Base-by-base conservation (phyloP, 2,888 invertebrate species). In the Tubulanus polymorphus region DNA sequence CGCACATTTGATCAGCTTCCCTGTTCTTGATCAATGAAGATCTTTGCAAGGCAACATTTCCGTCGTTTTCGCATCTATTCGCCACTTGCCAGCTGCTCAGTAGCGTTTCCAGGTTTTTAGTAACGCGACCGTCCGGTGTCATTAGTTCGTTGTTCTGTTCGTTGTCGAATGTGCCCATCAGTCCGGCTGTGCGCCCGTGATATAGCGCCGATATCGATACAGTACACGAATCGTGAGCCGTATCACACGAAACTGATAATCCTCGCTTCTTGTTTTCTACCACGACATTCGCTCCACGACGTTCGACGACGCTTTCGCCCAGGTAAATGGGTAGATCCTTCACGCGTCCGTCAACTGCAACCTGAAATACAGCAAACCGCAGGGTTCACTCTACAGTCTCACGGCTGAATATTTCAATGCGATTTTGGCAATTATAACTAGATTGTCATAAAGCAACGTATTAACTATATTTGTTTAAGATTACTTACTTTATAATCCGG, bases 151-250 rank as follows among this genome's bases (percentile, higher is more conserved):
- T 91, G 68, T 82, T 86, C 6, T 86, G 87, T 71, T 95, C 95
- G 78, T 93, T 91, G 82, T 92, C 91, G 83, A 90, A 88, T 0
- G 91, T 91, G 20, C 95, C 95, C 53, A 93, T 83, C 0, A 95
- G 81, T 0, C 95, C 94, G 1, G 90, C 91, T 0, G 91, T 87
- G 69, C 88, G 88, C 0, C 90, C 91, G 77, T 88, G 92, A 80
- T 91, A 92, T 91, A 92, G 93, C 3, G 93, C 91, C 65, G 87
- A 87, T 0, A 92, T 82, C 62, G 83, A 83, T 3, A 93, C 70
- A 65, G 5, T 41, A 5, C 18, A 18, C 20, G 86, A 83, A 59
- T 85, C 83, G 45, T 74, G 70, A 23, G 65, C 66, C 6, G 74
- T 63, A 64, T 79, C 76, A 64, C 79, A 81, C 20, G 67, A 70